These are phyloP conservation scores for Timema podura DNA, from an alignment of 2,888 invertebrate genomes.

Conservation along the genomic window DNA sequence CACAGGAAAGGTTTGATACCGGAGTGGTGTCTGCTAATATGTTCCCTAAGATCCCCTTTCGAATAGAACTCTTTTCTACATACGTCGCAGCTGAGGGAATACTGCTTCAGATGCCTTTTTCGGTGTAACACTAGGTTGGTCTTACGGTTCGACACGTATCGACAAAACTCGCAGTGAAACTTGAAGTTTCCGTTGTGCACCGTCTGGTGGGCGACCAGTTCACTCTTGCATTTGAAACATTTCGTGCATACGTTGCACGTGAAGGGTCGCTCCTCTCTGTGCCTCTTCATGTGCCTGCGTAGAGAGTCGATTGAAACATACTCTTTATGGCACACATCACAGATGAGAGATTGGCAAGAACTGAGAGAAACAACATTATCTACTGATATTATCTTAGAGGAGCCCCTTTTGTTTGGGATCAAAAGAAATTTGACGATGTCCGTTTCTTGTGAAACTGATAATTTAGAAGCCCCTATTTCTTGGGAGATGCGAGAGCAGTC, in stretches of 20 bases:
- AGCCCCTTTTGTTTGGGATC: too few relatives aligned
- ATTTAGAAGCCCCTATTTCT: too few relatives aligned
- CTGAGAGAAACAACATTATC: too few relatives aligned
- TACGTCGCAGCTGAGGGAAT: conserved; percentile 36
- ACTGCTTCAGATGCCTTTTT: conserved; percentile 39
- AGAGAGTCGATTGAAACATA: conserved; percentile 31
- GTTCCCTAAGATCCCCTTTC: conserved; percentile 39
- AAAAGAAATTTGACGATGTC: too few relatives aligned
- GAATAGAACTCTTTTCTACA: conserved; percentile 40
- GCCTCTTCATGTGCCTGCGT: conserved; percentile 21
- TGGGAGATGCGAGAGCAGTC: too few relatives aligned
- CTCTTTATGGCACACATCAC: conserved; percentile 16
- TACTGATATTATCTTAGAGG: too few relatives aligned
- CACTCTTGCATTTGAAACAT: conserved; percentile 34
- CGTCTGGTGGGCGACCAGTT: conserved; percentile 38
- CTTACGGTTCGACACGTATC: conserved; percentile 39
- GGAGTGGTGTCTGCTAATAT: conserved; percentile 38
- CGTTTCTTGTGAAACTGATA: too few relatives aligned
- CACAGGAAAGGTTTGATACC: conserved; percentile 26
- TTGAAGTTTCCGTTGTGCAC: conserved; percentile 39
- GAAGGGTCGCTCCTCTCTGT: conserved; percentile 19
- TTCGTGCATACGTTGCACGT: conserved; percentile 39
- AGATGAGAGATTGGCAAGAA: too few relatives aligned
- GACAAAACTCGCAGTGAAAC: conserved; percentile 40
- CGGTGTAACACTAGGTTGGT: conserved; percentile 39